Evolutionary conservation across 2,888 invertebrate genomes (phyloP).

Genomic region (Plebejus anna): DNA sequence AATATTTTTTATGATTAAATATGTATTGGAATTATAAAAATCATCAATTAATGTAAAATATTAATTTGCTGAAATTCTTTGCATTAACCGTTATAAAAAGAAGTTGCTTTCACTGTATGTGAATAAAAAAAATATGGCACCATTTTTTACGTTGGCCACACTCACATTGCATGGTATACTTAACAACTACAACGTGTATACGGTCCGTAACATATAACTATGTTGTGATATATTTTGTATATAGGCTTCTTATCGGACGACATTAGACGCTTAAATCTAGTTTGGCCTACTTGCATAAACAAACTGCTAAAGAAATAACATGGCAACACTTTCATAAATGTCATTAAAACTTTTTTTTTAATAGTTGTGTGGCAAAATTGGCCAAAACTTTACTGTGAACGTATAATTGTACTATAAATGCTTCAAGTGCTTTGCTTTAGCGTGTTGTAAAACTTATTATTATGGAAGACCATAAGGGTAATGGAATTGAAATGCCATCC

Average conservation of each 20-base stretch:
- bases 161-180: constrained; percentile 33
- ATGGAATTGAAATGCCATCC: constrained; percentile 38
- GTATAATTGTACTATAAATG: not conserved
- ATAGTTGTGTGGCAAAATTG: not conserved
- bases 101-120: not conserved
- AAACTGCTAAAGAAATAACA: not conserved
- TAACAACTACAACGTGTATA: constrained; percentile 41
- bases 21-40: too few relatives aligned
- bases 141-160: not conserved
- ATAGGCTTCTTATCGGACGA: constrained; percentile 43
- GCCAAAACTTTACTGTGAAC: not conserved
- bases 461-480: constrained; percentile 47
- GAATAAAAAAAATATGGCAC: not conserved
- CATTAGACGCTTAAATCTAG: constrained; percentile 45
- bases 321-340: not conserved
- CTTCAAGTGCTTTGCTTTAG: constrained; percentile 1
- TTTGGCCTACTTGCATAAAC: constrained; percentile 47
- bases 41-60: too few relatives aligned
- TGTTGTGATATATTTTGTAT: constrained; percentile 40
- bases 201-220: constrained; percentile 32
- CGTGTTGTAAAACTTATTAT: constrained; percentile 33
- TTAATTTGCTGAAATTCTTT: too few relatives aligned
- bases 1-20: too few relatives aligned
- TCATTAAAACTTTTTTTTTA: not conserved
- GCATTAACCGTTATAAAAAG: not conserved